A percentile compares a stretch with the other conserved stretches of the same genome.
These are phyloP conservation scores for Diorhabda elongata DNA, from an alignment of 1,140 invertebrate species.

Conservation along the genomic window DNA sequence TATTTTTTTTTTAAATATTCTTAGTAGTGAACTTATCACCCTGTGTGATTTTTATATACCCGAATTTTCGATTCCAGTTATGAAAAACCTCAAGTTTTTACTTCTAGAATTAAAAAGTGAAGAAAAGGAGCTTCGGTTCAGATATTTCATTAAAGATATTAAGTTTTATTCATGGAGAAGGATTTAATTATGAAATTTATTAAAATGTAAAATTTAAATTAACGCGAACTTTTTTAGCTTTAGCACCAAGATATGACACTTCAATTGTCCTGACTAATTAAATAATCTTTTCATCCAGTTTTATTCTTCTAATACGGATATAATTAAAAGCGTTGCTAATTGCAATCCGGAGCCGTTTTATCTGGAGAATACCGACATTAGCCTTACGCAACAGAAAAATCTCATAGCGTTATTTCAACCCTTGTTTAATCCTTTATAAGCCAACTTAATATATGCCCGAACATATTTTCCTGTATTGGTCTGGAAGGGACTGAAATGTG, in stretches of 20 bases:
- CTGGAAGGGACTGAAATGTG: background rate
- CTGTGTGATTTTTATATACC: too few relatives aligned
- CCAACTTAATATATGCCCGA: background rate
- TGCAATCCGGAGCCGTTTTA: background rate
- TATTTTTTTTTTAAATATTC: too few relatives aligned
- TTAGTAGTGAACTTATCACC: too few relatives aligned
- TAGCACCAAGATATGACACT: background rate
- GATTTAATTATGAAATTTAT: background rate
- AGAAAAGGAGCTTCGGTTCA: too few relatives aligned
- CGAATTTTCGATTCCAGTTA: too few relatives aligned
- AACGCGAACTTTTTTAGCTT: background rate
- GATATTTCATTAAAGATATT: too few relatives aligned
- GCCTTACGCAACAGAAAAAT: background rate
- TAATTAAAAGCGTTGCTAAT: background rate
- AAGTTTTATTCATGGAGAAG: background rate
- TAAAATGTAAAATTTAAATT: background rate
- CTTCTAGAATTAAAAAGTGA: too few relatives aligned
- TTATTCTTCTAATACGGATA: background rate
- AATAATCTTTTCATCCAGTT: background rate
- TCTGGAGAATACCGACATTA: background rate
- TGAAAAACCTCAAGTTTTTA: too few relatives aligned
- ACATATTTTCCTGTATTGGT: background rate
- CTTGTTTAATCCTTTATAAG: conserved; percentile 1
- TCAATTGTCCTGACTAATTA: background rate
- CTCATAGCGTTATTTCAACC: background rate